phyloP scores from a whole-genome alignment of 2,113 vertebrate genomes.

The Sclerurus mexicanus region DNA sequence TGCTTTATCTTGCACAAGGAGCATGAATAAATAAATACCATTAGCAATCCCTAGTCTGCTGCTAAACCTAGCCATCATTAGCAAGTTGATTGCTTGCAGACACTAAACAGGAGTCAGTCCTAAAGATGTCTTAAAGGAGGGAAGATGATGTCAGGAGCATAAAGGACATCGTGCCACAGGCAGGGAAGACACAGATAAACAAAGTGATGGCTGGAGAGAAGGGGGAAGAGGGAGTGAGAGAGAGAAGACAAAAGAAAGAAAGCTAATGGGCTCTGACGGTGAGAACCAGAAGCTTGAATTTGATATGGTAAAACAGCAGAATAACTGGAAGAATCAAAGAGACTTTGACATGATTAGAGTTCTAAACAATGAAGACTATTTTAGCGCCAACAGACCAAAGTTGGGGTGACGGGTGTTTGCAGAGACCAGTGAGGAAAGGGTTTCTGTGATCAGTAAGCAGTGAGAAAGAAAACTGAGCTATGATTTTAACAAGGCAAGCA shows the following conservation, averaged over 20 bases:
- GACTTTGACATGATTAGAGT: not conserved
- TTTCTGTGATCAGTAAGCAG: not conserved
- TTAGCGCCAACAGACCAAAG: not conserved
- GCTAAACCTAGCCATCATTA: conserved; percentile 41
- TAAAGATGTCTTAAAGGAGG: conserved; percentile 9
- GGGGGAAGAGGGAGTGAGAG: not conserved
- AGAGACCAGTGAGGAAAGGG: not conserved
- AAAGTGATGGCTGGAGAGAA: not conserved
- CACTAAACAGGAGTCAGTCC: not conserved
- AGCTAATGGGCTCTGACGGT: not conserved
- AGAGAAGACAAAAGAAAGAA: not conserved
- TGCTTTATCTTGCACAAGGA: conserved; percentile 42
- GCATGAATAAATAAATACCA: conserved; percentile 63
- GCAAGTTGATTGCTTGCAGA: conserved; percentile 49
- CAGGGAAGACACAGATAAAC: not conserved
- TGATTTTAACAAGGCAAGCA: not conserved
- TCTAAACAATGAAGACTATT: not conserved
- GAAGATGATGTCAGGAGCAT: not conserved
- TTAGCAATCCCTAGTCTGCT: conserved; percentile 42
- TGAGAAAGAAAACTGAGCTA: not conserved
- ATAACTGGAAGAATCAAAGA: not conserved
- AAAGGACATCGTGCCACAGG: not conserved
- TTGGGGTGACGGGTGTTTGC: not conserved
- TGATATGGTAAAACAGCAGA: not conserved
- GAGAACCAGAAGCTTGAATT: not conserved